Conservation (phyloP, 2,113 vertebrate species). For the Chlorocebus sabaeus region DNA sequence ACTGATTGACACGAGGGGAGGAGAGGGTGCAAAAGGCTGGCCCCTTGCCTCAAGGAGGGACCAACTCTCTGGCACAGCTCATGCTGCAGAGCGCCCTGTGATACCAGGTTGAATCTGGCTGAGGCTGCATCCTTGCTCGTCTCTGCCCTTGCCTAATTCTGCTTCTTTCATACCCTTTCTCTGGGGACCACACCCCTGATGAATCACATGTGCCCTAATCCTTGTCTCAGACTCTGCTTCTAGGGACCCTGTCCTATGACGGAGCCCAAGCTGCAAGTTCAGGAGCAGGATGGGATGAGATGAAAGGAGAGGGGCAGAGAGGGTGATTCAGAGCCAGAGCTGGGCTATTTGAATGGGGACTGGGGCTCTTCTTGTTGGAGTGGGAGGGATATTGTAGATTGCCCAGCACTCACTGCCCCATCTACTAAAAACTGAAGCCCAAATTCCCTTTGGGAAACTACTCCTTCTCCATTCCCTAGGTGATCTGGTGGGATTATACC, state of each 20-base stretch:
- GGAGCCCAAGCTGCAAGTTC: not conserved
- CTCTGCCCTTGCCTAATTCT: not conserved
- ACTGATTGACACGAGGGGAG: not conserved
- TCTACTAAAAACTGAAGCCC: not conserved
- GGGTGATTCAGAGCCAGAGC: not conserved
- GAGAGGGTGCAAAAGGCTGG: not conserved
- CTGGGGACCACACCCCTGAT: not conserved
- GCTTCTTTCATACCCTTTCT: not conserved
- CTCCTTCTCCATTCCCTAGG: not conserved
- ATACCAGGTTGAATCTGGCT: not conserved
- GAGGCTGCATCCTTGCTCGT: not conserved
- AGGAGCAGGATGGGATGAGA: not conserved
- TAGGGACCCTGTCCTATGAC: not conserved
- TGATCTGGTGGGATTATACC: not conserved
- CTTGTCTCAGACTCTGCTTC: not conserved
- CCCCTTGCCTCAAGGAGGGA: not conserved
- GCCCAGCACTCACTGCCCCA: not conserved
- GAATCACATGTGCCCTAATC: not conserved
- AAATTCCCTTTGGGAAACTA: not conserved
- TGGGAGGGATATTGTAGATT: not conserved
- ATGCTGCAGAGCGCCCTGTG: not conserved
- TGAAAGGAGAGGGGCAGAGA: not conserved
- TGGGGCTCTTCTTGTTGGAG: not conserved
- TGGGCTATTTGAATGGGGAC: no score
- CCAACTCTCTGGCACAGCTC: fast-evolving